Base-by-base conservation (phyloP, 2,888 invertebrate species). In the Dryobota labecula region DNA sequence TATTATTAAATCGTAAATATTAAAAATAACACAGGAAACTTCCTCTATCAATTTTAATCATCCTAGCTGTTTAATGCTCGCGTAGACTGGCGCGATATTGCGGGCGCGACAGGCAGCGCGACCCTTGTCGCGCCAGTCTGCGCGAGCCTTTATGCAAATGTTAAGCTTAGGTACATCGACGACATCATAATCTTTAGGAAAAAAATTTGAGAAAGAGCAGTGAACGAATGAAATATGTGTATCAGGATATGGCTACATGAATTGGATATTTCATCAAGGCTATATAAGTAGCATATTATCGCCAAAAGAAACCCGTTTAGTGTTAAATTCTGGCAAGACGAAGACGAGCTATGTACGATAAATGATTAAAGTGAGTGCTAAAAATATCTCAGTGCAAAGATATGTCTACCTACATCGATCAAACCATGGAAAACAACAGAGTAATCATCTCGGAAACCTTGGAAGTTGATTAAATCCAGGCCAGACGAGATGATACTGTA, bases 371-470 rank as follows among this genome's bases (percentile, higher is more conserved):
- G 43, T 54, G 41, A 27, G 41, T 47, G 68, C 81, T 81, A 73
- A 73, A 73, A 82, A 76, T 71, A 70, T 63, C 56, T 54, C 47
- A 36, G 45, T 65, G 66, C 56, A 67, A 47, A 70, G 71, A 54
- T 62, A 72, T 72, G 53, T 33, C 45, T 78, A 67, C 38, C 57
- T 65, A 81, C 69, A 87, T 85, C 84, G 79, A 86, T 83, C 84
- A 86, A 76, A 80, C 58, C 70, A 54, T 76, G 88, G 88, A 88
- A 88, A 90, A 85, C 79, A 87, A 87, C 86, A 68, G 73, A 79
- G 79, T 72, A 85, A 88, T 86, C 87, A 85, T 67, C 60, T 77
- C 61, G 15, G 87, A 88, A 87, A 78, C 83, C 87, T 71, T 83
- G 76, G 66, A 70, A 77, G 72, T 72, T 67, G 78, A 83, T 86